A percentile compares a stretch with the other conserved stretches of the same genome.
These are phyloP conservation scores for Centrocercus urophasianus DNA, from an alignment of 2,113 vertebrate genomes.

Conservation along the genomic window DNA sequence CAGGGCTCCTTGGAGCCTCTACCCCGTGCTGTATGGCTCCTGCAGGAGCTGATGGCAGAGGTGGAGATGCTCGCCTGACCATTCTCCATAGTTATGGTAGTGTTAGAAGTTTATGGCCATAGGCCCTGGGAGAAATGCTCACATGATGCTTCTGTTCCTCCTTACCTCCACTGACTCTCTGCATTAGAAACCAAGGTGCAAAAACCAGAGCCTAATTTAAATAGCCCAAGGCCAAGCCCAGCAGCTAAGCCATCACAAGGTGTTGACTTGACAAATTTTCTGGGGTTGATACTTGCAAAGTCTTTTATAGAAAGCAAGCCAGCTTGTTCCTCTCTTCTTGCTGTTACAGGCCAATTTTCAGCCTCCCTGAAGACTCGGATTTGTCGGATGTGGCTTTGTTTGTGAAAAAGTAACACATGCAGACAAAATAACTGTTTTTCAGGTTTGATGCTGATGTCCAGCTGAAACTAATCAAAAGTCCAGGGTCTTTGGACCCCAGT, in stretches of 20 bases:
- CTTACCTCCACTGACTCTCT: not conserved
- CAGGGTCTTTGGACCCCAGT: not conserved
- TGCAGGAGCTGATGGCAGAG: not conserved
- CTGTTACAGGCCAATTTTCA: constrained; percentile 37
- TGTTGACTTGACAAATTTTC: constrained; percentile 65
- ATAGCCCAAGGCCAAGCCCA: not conserved
- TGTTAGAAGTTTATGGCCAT: constrained; percentile 19
- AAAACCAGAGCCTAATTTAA: constrained; percentile 7
- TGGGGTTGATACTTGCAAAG: constrained; percentile 30
- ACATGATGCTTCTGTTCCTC: not conserved
- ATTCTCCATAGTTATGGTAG: not conserved
- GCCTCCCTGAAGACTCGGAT: constrained; percentile 35
- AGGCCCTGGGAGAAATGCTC: not conserved
- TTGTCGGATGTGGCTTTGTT: constrained; percentile 38
- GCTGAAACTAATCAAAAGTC: constrained; percentile 54
- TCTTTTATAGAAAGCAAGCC: not conserved
- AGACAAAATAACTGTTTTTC: constrained; percentile 28
- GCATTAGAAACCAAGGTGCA: constrained; percentile 4
- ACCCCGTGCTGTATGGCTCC: not conserved
- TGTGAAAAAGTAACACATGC: constrained; percentile 23
- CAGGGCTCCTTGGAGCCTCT: not conserved
- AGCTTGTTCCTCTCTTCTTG: constrained; percentile 41
- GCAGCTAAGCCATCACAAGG: constrained; percentile 57
- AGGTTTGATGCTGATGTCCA: constrained; percentile 1
- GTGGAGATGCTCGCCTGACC: not conserved